These are phyloP conservation scores for Crenuchus spilurus DNA, from an alignment of 2,797 vertebrate species.

Conservation along the genomic window DNA sequence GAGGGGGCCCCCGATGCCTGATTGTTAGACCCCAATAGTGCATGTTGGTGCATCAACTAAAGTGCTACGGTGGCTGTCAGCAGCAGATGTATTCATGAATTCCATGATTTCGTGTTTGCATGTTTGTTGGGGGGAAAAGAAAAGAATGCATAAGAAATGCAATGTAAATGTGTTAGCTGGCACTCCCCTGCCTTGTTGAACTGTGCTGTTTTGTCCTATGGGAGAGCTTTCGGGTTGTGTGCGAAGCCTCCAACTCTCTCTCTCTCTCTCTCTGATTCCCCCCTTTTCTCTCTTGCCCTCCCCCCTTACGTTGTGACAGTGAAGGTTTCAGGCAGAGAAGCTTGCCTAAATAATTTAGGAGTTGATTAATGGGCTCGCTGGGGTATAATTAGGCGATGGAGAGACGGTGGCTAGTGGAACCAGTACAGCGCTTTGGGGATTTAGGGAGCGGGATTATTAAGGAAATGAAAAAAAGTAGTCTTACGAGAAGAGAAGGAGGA, in stretches of 20 bases:
- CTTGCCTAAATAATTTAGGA: constrained; percentile 89
- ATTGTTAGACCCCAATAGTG: constrained; percentile 19
- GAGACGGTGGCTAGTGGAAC: constrained; percentile 84
- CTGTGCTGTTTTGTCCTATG: constrained; percentile 72
- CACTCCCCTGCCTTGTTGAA: constrained; percentile 55
- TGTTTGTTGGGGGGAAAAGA: constrained; percentile 43
- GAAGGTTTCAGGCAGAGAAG: constrained; percentile 79
- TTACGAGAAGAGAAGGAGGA: constrained; percentile 53
- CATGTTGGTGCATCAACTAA: constrained; percentile 38
- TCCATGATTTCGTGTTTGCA: constrained; percentile 46
- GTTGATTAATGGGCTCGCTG: constrained; percentile 91
- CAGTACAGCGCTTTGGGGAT: constrained; percentile 85
- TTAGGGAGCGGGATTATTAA: constrained; percentile 80
- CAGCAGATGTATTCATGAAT: constrained; percentile 33
- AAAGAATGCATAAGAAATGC: constrained; percentile 54
- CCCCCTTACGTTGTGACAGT: constrained; percentile 69
- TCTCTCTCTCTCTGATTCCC: constrained; percentile 15
- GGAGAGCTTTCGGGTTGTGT: constrained; percentile 68
- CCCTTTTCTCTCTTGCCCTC: constrained; percentile 10
- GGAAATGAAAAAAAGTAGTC: constrained; percentile 72
- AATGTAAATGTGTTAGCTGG: constrained; percentile 58
- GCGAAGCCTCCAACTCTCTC: constrained; percentile 46
- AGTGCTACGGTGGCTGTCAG: constrained; percentile 19
- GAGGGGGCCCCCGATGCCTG: not conserved
- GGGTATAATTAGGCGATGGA: constrained; percentile 90